A percentile compares a stretch with the other conserved stretches of the same genome.
These are phyloP conservation scores for Zaprionus ornatus DNA, from an alignment of 1,140 invertebrate species.

Conservation along the genomic window DNA sequence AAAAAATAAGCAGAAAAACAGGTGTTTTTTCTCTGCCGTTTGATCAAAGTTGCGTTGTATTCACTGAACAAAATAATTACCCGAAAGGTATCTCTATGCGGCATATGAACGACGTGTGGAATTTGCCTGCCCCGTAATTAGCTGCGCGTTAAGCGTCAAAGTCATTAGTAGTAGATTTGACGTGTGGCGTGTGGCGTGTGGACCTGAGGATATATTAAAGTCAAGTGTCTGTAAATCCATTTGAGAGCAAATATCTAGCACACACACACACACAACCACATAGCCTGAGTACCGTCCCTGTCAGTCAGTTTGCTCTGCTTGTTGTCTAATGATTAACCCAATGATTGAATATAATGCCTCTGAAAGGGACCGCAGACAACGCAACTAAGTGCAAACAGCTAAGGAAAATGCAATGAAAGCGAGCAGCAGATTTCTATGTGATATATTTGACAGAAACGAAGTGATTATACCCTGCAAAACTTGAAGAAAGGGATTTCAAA, in stretches of 20 bases:
- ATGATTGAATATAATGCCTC: slow-evolving; percentile 68
- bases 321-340: slow-evolving; percentile 68
- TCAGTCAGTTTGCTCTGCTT: slow-evolving; percentile 27
- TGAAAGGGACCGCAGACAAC: slow-evolving; percentile 52
- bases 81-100: slow-evolving; percentile 44
- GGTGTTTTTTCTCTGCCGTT: slow-evolving; percentile 44
- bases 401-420: slow-evolving; percentile 44
- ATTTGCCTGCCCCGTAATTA: slow-evolving; percentile 52
- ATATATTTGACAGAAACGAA: slow-evolving; percentile 15
- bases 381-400: slow-evolving; percentile 44
- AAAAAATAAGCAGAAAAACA: slow-evolving; percentile 42
- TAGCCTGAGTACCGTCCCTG: not conserved
- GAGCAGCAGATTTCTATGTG: not conserved
- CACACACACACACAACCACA: not conserved
- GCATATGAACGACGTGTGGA: slow-evolving; percentile 27
- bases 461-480: slow-evolving; percentile 31
- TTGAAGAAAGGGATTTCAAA: not conserved
- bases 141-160: slow-evolving; percentile 21
- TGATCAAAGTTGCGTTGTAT: slow-evolving; percentile 46
- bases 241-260: not conserved
- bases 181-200: not conserved
- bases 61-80: slow-evolving; percentile 80
- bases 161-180: slow-evolving; percentile 44
- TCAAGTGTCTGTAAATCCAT: slow-evolving; percentile 29
- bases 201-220: slow-evolving; percentile 10